Conservation (phyloP, 2,888 invertebrate genomes). For the Temnothorax unifasciatus region DNA sequence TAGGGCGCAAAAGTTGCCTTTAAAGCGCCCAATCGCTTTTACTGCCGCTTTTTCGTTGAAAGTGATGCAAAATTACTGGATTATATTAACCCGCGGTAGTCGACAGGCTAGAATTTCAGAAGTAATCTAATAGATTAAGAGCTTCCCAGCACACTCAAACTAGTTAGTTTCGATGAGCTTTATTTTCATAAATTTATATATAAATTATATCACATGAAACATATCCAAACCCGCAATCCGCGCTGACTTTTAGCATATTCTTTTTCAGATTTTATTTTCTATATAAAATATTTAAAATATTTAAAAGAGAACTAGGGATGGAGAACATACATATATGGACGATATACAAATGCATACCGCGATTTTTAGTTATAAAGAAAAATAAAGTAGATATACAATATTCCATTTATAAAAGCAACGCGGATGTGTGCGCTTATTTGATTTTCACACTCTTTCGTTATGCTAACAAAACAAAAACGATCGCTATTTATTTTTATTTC, state of each 20-base stretch:
- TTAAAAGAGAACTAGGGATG: background rate
- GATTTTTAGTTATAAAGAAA: conserved; percentile 1
- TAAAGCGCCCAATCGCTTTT: conserved; percentile 1
- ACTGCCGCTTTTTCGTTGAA: conserved; percentile 10
- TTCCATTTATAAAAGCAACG: background rate
- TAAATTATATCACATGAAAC: conserved; percentile 1
- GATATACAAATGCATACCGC: background rate
- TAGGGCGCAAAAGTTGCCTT: conserved; percentile 10
- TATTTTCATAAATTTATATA: background rate
- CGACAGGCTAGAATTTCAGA: conserved; percentile 7
- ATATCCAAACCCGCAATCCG: background rate
- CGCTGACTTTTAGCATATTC: background rate
- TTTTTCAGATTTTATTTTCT: background rate
- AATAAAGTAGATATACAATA: conserved; percentile 11
- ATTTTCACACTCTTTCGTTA: conserved; percentile 16
- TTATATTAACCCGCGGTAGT: conserved; percentile 9
- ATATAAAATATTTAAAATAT: background rate
- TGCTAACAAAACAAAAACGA: background rate
- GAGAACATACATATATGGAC: background rate
- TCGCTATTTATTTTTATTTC: conserved; percentile 38
- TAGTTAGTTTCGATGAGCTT: background rate
- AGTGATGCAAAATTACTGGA: conserved; percentile 26
- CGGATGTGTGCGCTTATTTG: background rate
- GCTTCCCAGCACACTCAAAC: background rate
- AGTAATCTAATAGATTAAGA: conserved; percentile 32